Evolutionary conservation across 2,797 vertebrate genomes (phyloP).

Genomic region (Argentina silus): DNA sequence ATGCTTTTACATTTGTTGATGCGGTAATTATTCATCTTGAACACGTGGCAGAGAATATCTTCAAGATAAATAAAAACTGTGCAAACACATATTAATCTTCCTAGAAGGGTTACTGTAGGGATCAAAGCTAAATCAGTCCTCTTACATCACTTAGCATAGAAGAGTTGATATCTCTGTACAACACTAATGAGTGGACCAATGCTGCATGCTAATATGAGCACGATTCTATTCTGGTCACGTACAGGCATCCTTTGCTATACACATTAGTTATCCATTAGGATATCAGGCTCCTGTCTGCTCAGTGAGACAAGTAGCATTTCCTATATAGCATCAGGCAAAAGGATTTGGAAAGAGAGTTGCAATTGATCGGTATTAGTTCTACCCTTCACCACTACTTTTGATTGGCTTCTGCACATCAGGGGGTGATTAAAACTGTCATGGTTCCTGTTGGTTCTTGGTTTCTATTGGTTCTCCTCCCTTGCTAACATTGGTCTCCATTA

Average conservation of each 20-base stretch:
- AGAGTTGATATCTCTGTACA: constrained; percentile 42
- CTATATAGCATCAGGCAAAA: neutral
- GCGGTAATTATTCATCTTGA: constrained; percentile 31
- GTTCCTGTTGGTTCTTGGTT: neutral
- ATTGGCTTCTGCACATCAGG: neutral
- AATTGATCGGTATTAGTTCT: constrained; percentile 18
- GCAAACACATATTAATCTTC: constrained; percentile 35
- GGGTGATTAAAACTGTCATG: neutral
- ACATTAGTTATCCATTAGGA: constrained; percentile 47
- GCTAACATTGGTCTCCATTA: neutral
- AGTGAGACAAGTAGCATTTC: constrained; percentile 29
- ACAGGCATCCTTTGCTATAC: constrained; percentile 22
- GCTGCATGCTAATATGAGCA: constrained; percentile 34
- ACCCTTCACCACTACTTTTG: neutral
- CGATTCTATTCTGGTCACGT: constrained; percentile 37
- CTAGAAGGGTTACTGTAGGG: constrained; percentile 16
- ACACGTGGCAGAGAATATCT: constrained; percentile 32
- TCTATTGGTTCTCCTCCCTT: too few species aligned
- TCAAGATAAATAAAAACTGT: constrained; percentile 32
- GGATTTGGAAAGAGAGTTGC: constrained; percentile 17
- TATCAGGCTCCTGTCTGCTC: constrained; percentile 28
- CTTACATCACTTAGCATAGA: constrained; percentile 53
- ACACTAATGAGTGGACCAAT: constrained; percentile 42
- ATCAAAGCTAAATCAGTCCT: constrained; percentile 38
- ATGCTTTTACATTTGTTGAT: constrained; percentile 8